Evolutionary conservation across 2,113 vertebrate species (phyloP).

Genomic region (Conger conger): DNA sequence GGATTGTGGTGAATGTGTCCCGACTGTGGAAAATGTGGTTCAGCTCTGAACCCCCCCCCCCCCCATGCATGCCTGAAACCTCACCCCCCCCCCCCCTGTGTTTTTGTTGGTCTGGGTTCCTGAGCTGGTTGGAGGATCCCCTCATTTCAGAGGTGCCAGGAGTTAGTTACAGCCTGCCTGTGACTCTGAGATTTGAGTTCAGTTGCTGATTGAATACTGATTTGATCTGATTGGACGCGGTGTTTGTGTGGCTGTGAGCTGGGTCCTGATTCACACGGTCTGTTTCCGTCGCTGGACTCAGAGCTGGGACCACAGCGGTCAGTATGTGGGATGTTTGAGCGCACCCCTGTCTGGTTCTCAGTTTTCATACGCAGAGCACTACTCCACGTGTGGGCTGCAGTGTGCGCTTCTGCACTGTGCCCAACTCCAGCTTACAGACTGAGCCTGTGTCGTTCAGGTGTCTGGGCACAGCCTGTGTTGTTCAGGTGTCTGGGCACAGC

Average conservation of each 20-base stretch:
- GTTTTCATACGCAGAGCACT: slow-evolving; percentile 22
- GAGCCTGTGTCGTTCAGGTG: no score
- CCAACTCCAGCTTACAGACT: no score
- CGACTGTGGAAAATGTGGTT: slow-evolving; percentile 48
- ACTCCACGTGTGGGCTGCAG: slow-evolving; percentile 13
- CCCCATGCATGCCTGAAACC: background rate
- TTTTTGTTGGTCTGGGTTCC: slow-evolving; percentile 16
- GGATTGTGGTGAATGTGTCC: slow-evolving; percentile 29
- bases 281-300: background rate
- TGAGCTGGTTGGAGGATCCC: slow-evolving; percentile 24
- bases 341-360: slow-evolving; percentile 20
- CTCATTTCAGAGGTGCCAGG: slow-evolving; percentile 1
- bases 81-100: background rate
- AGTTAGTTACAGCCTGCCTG: background rate
- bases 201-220: no score
- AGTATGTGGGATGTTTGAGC: slow-evolving; percentile 29
- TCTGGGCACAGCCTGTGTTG: no score
- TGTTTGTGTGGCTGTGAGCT: background rate
- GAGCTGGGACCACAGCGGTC: background rate
- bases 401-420: background rate
- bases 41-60: slow-evolving; percentile 30
- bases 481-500: no score
- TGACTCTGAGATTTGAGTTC: slow-evolving; percentile 12
- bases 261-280: background rate
- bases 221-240: background rate